These are phyloP conservation scores for Microctonus aethiopoides DNA, from an alignment of 2,888 invertebrate genomes.

Conservation along the genomic window DNA sequence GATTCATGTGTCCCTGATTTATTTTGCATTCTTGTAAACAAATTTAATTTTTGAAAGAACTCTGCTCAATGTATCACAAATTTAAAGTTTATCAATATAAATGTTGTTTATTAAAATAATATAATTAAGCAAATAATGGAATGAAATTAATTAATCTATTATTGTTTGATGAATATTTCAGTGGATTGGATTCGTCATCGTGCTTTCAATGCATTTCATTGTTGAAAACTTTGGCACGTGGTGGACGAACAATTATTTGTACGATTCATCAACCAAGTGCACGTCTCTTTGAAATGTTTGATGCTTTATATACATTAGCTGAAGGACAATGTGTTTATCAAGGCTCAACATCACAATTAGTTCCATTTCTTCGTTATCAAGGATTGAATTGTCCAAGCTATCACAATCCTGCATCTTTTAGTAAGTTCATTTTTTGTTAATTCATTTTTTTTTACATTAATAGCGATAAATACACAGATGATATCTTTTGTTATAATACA, in stretches of 20 bases:
- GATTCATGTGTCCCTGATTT: background rate
- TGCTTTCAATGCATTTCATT: conserved; percentile 94
- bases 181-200: conserved; percentile 94
- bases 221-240: conserved; percentile 87
- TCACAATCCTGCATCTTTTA: conserved; percentile 97
- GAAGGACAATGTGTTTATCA: conserved; percentile 96
- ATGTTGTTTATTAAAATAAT: too few relatives aligned
- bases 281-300: conserved; percentile 95
- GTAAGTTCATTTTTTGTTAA: conserved; percentile 63
- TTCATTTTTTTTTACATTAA: background rate
- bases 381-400: conserved; percentile 93
- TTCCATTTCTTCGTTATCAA: conserved; percentile 83
- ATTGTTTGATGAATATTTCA: conserved; percentile 59
- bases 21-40: background rate
- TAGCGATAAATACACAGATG: background rate
- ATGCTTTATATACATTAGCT: conserved; percentile 91
- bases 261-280: conserved; percentile 98
- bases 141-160: background rate
- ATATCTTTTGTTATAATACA: background rate
- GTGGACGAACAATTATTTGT: conserved; percentile 94
- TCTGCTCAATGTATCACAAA: too few relatives aligned
- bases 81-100: too few relatives aligned
- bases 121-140: background rate
- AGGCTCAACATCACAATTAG: conserved; percentile 86
- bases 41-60: background rate